Conservation (phyloP, 2,113 vertebrate genomes). For the Lagopus muta region DNA sequence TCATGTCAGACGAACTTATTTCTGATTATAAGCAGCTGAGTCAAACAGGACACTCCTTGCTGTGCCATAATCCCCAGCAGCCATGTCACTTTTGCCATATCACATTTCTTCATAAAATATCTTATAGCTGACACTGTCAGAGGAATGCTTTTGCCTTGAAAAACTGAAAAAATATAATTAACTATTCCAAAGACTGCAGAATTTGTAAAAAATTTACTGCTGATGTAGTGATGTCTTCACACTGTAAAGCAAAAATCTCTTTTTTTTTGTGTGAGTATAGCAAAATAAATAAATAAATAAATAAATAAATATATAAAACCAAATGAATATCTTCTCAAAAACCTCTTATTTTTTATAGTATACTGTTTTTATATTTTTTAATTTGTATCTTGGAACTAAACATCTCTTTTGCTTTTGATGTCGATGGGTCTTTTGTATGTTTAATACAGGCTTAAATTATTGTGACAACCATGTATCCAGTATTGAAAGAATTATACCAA, state of each 20-base stretch:
- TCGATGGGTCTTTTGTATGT: neutral
- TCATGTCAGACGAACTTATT: neutral
- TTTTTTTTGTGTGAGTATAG: neutral
- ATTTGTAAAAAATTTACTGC: neutral
- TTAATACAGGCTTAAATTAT: neutral
- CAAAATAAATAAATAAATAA: neutral
- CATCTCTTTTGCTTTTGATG: neutral
- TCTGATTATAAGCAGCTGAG: constrained; percentile 30
- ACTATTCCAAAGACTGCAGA: neutral
- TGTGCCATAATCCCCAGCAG: neutral
- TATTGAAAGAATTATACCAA: neutral
- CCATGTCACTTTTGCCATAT: neutral
- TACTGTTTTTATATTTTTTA: neutral
- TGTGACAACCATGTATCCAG: neutral
- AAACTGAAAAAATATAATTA: constrained; percentile 22
- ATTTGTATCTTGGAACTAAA: neutral
- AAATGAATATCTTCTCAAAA: neutral
- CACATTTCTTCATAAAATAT: neutral
- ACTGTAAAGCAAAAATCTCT: neutral
- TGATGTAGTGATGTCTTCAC: neutral
- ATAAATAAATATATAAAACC: neutral
- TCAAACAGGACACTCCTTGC: neutral
- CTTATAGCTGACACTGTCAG: neutral
- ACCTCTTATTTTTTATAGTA: neutral
- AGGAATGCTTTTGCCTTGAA: neutral